phyloP scores from a whole-genome alignment of 2,888 invertebrate species.

The Pharmacophagus antenor region DNA sequence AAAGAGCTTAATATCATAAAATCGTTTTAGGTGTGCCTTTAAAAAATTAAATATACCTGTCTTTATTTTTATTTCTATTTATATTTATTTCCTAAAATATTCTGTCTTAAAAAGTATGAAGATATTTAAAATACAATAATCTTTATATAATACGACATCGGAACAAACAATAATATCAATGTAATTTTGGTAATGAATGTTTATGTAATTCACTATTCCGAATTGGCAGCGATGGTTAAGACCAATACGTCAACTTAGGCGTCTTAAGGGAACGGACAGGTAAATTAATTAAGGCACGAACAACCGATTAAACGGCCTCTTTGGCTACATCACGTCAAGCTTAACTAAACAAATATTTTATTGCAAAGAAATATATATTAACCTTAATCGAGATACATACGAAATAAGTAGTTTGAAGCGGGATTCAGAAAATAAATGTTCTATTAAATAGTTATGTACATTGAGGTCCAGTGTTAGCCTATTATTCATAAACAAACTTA shows the following conservation, averaged over 20 bases:
- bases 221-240: slow-evolving; percentile 20
- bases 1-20: background rate
- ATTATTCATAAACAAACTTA: background rate
- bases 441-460: background rate
- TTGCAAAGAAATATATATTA: background rate
- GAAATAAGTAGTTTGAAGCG: background rate
- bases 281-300: slow-evolving; percentile 28
- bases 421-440: background rate
- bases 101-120: too few species aligned
- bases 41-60: too few species aligned
- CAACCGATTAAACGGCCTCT: slow-evolving; percentile 25
- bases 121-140: background rate
- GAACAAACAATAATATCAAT: background rate
- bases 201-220: slow-evolving; percentile 17
- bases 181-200: slow-evolving; percentile 23
- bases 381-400: background rate
- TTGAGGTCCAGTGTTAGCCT: too few species aligned
- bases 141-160: background rate
- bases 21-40: too few species aligned
- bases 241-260: slow-evolving; percentile 21
- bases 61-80: too few species aligned
- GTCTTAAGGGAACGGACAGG: slow-evolving; percentile 28
- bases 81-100: too few species aligned
- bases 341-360: slow-evolving; percentile 7
- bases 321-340: slow-evolving; percentile 6